Evolutionary conservation across 1,140 invertebrate genomes (phyloP).

Genomic region (Nasonia giraulti): DNA sequence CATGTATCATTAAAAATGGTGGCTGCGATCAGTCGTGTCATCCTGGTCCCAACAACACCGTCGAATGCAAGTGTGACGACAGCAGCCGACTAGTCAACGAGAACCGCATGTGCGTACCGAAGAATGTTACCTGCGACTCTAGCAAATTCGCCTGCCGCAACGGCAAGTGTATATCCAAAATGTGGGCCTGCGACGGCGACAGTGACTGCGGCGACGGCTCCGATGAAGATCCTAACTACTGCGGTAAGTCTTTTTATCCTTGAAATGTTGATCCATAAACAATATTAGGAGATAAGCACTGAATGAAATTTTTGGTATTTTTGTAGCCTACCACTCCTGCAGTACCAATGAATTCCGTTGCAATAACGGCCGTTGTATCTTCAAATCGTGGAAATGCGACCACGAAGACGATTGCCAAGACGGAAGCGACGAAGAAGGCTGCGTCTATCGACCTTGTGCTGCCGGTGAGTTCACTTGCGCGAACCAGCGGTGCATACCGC

Average conservation of each 20-base stretch:
- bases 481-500: slow-evolving; percentile 92
- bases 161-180: slow-evolving; percentile 94
- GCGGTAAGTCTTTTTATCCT: slow-evolving; percentile 77
- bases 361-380: slow-evolving; percentile 95
- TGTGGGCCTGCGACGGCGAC: slow-evolving; percentile 98
- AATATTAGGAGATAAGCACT: slow-evolving; percentile 9
- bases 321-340: slow-evolving; percentile 91
- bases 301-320: slow-evolving; percentile 51
- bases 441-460: slow-evolving; percentile 91
- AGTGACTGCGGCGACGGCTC: slow-evolving; percentile 95
- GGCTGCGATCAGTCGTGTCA: slow-evolving; percentile 97
- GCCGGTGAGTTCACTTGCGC: slow-evolving; percentile 95
- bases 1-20: slow-evolving; percentile 94
- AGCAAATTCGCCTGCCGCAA: slow-evolving; percentile 95
- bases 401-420: slow-evolving; percentile 97
- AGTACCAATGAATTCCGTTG: slow-evolving; percentile 95
- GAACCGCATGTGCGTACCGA: slow-evolving; percentile 90
- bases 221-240: slow-evolving; percentile 95
- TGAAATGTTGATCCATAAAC: slow-evolving; percentile 33
- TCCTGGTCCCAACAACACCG: slow-evolving; percentile 86
- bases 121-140: slow-evolving; percentile 90
- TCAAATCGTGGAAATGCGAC: slow-evolving; percentile 95
- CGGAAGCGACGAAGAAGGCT: slow-evolving; percentile 93
- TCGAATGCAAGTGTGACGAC: slow-evolving; percentile 91
- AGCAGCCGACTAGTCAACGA: slow-evolving; percentile 93